Evolutionary conservation across 2,888 invertebrate species (phyloP), one percentile per base, ranked within the genome.

Genomic region (Spatulosminthurus flaviceps): DNA sequence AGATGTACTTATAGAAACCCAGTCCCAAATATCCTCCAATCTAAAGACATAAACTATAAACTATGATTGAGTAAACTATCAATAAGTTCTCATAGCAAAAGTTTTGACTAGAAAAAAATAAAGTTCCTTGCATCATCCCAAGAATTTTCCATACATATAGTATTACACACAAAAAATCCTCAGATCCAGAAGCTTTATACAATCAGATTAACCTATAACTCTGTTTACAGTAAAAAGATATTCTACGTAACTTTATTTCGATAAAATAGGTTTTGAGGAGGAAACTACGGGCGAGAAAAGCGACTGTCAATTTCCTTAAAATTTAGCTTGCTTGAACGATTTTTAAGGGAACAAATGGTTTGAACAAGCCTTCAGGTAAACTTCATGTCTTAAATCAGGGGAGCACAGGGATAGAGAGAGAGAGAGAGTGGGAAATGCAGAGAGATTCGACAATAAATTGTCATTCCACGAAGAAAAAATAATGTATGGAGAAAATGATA

Each of bases 371-470:
- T 51, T 51, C 51, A 51, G 51, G 51, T 51, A 51, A 51, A 51
- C 51, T 51, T 51, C 51, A 51, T 19, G 51, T 51, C 5, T 51
- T 51, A 51, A 51, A 51, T 51, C 51, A 51, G 51, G n/a, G 19
- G 51, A 2, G 51, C 2, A 51, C 7, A 51, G 51, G 16, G 16
- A 51, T 4, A 64, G 64, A 64, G n/a, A 22, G 64, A 64, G 64
- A 24, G 22, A 24, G 64, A 64, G 64, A 60, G 21, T 9, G 60
- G 5, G 21, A 21, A 16, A 21, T 9, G 16, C 7, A 64, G 26
- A 64, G 26, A 64, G 64, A 64, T 64, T 26, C 64, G 64, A 64
- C 64, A 64, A 64, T 64, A 64, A 64, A 64, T 64, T 64, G 64
- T 64, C 64, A 64, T 64, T 64, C 19, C 24, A 64, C 2, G 60